Conservation (phyloP, 1,140 invertebrate genomes). For the Potamilus streckersoni region DNA sequence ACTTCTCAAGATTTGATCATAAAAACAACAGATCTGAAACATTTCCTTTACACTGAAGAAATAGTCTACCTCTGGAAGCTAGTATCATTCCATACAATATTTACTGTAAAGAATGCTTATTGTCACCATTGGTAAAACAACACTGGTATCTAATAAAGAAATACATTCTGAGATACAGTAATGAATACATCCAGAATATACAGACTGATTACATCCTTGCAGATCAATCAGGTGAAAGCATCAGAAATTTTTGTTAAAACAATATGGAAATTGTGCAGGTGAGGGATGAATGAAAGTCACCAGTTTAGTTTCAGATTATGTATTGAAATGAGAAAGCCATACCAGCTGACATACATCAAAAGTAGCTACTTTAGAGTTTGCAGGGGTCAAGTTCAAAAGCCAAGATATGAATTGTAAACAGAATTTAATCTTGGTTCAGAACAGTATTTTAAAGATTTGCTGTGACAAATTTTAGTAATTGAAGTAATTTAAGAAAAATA, state of each 20-base stretch:
- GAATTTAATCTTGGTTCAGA: slow-evolving; percentile 5
- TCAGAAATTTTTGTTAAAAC: too few relatives aligned
- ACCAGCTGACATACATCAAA: too few relatives aligned
- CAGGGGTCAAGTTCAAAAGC: slow-evolving; percentile 18
- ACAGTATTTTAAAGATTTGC: neutral
- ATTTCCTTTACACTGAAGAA: slow-evolving; percentile 15
- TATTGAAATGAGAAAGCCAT: too few relatives aligned
- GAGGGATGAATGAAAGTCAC: too few relatives aligned
- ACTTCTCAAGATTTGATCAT: neutral
- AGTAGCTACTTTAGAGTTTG: slow-evolving; percentile 9
- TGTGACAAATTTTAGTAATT: neutral
- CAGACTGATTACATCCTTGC: neutral
- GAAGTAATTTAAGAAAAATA: slow-evolving; percentile 24
- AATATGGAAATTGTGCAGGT: too few relatives aligned
- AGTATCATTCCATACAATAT: slow-evolving; percentile 1
- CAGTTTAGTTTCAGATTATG: too few relatives aligned
- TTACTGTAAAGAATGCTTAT: slow-evolving; percentile 1
- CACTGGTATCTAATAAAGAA: slow-evolving; percentile 16
- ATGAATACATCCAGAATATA: slow-evolving; percentile 12
- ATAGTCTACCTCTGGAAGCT: neutral
- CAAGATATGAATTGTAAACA: neutral
- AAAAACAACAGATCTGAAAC: slow-evolving; percentile 1
- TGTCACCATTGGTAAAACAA: slow-evolving; percentile 10
- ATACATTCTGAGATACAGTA: slow-evolving; percentile 1
- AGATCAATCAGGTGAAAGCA: neutral